These are phyloP conservation scores for Heteromormyrus szaboi DNA, from an alignment of 2,797 vertebrate species.

Conservation along the genomic window DNA sequence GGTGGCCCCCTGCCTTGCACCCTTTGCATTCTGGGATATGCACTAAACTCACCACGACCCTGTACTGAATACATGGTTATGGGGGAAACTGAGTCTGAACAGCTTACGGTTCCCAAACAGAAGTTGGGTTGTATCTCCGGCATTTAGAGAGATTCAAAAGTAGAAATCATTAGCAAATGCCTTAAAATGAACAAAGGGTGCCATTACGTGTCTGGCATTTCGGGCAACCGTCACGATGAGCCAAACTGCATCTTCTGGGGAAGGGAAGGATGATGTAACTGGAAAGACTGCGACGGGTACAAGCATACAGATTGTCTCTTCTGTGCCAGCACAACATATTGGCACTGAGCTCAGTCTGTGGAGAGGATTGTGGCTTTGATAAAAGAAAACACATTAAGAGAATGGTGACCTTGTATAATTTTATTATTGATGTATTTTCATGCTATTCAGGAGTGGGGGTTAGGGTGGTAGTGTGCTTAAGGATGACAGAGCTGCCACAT, in stretches of 20 bases:
- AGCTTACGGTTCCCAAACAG: neutral
- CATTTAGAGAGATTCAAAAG: constrained; percentile 5
- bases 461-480: neutral
- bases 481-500: constrained; percentile 1
- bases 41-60: neutral
- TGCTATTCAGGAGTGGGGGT: too few relatives aligned
- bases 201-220: neutral
- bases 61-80: neutral
- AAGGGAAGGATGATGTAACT: neutral
- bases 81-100: neutral
- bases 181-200: neutral
- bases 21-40: neutral
- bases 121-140: neutral
- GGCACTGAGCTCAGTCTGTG: constrained; percentile 29
- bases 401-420: constrained; percentile 5
- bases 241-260: neutral
- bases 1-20: neutral
- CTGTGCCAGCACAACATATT: constrained; percentile 25
- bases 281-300: neutral
- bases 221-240: neutral
- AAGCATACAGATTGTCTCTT: constrained; percentile 19
- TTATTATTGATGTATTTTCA: constrained; percentile 9
- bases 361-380: constrained; percentile 40
- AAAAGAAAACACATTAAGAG: constrained; percentile 18
- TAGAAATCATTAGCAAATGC: constrained; percentile 9